Evolutionary conservation across 2,888 invertebrate species (phyloP).

Genomic region (Melinaea menophilus): DNA sequence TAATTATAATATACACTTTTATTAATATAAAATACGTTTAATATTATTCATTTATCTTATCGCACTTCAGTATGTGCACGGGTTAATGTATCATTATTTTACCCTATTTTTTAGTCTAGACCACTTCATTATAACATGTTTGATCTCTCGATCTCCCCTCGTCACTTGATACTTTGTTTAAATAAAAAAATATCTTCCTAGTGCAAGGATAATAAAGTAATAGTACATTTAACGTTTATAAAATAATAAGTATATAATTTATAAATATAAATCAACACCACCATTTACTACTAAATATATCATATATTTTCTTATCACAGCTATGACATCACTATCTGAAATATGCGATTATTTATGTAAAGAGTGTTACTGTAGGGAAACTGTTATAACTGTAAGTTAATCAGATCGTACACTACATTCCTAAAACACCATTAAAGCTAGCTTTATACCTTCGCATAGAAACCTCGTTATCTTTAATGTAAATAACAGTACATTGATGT

Average conservation of each 20-base stretch:
- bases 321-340: not conserved
- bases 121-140: not conserved
- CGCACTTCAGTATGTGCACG: not conserved
- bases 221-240: too few relatives aligned
- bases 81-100: not conserved
- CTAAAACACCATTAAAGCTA: not conserved
- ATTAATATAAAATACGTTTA: too few relatives aligned
- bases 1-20: too few relatives aligned
- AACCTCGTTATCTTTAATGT: conserved; percentile 1
- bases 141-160: not conserved
- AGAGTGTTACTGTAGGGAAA: not conserved
- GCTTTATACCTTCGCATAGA: not conserved
- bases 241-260: too few relatives aligned
- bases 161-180: not conserved
- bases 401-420: not conserved
- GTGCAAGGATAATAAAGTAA: too few relatives aligned
- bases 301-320: too few relatives aligned
- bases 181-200: too few relatives aligned
- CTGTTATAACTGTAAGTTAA: not conserved
- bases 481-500: conserved; percentile 5
- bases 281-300: not conserved
- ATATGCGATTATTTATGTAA: not conserved
- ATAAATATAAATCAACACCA: too few relatives aligned
- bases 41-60: too few relatives aligned
- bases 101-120: not conserved